Percentiles rank a stretch among this genome's conserved stretches.
Conservation (phyloP, 2,888 invertebrate genomes). For the Reticulitermes lucifugus region DNA sequence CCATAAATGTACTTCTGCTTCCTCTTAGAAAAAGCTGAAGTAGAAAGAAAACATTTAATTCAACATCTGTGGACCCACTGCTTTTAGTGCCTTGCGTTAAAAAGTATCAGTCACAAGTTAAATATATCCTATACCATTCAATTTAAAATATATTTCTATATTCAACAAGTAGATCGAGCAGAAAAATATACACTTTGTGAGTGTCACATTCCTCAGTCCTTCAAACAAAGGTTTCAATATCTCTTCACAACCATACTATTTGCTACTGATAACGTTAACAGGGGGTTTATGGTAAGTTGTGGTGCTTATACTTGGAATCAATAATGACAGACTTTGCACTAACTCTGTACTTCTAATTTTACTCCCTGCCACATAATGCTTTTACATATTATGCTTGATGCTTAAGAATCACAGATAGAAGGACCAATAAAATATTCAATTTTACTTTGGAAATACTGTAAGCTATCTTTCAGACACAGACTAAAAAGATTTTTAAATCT, state of each 20-base stretch:
- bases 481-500: background rate
- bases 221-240: background rate
- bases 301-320: slow-evolving; percentile 32
- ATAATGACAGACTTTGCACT: slow-evolving; percentile 6
- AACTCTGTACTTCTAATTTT: background rate
- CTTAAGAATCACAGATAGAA: slow-evolving; percentile 40
- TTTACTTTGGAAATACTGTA: slow-evolving; percentile 11
- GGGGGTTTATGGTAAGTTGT: background rate
- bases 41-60: background rate
- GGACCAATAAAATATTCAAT: background rate
- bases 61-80: background rate
- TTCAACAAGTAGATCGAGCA: slow-evolving; percentile 29
- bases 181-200: slow-evolving; percentile 22
- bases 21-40: no score
- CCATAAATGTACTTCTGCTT: no score
- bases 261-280: background rate
- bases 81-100: background rate
- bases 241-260: slow-evolving; percentile 4
- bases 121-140: slow-evolving; percentile 19
- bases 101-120: background rate
- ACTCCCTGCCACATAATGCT: background rate
- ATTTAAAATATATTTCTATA: slow-evolving; percentile 18
- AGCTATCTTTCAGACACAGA: background rate
- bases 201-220: background rate
- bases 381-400: background rate